Percentiles rank a stretch among this genome's conserved stretches.
phyloP scores from a whole-genome alignment of 2,888 invertebrate genomes.

The Boloria selene region DNA sequence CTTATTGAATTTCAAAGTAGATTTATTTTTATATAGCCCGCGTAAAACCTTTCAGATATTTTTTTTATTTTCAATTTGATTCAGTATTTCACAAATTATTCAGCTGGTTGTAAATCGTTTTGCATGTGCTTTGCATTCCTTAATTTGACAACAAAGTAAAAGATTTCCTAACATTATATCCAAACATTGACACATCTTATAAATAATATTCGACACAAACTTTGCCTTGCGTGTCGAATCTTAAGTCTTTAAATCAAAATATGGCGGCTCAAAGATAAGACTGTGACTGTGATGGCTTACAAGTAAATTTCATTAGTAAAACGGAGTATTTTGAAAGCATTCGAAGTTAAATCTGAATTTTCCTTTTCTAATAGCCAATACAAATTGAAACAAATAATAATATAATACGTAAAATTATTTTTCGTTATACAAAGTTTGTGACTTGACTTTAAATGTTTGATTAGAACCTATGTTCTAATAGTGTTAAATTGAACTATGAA shows the following conservation, averaged over 20 bases:
- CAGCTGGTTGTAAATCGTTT: background rate
- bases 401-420: background rate
- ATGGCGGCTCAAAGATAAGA: slow-evolving; percentile 20
- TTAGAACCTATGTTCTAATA: no score
- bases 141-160: slow-evolving; percentile 8
- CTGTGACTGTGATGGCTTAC: slow-evolving; percentile 13
- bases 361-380: background rate
- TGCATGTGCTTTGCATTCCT: background rate
- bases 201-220: slow-evolving; percentile 23
- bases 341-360: slow-evolving; percentile 17
- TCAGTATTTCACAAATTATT: no score
- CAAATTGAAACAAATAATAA: slow-evolving; percentile 6
- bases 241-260: slow-evolving; percentile 24
- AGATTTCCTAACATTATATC: slow-evolving; percentile 2
- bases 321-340: slow-evolving; percentile 16
- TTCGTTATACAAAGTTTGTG: no score
- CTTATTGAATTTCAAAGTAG: slow-evolving; percentile 6
- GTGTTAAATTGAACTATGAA: no score
- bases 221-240: slow-evolving; percentile 15
- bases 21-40: background rate
- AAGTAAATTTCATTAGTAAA: slow-evolving; percentile 30
- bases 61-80: no score
- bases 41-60: background rate
- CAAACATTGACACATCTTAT: slow-evolving; percentile 16
- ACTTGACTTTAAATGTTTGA: no score